Evolutionary conservation across 1,140 invertebrate genomes (phyloP), one percentile per base, ranked within the genome.

Genomic region (Orius insidiosus): DNA sequence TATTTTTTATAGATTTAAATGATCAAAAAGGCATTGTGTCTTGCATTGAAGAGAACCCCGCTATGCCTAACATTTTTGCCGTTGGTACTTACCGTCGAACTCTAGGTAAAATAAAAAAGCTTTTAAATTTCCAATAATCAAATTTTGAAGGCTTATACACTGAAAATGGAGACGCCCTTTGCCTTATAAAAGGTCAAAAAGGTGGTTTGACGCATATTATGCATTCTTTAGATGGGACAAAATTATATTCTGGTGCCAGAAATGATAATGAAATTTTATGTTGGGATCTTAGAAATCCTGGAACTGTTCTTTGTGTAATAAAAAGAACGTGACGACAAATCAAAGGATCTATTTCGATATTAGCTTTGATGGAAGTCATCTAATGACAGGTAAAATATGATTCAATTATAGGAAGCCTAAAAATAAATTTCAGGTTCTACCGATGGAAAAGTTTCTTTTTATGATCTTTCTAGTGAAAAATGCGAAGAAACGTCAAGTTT

Each of bases 291-390:
- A 68, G 92, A 52, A 85, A 88, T 67, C 80, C 80, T 51, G 79
- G 81, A 10, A 63, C 68, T 45, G 74, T 88, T 9, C 63, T 93
- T 8, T 74, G 71, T 30, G 11, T 61, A 72, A 75, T 3, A 10
- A 57, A 69, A 33, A 69, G 90, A 51, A 63, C 68, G 46, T 87
- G 0, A 65, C 75, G 19, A 95, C 89, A n/a, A 93, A 96, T 67
- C 93, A 97, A 65, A 74, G 85, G 53, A 82, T 96, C 55, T 82
- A 85, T 56, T 92, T 95, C 66, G 82, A 89, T 56, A 52, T 88
- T 33, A 80, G 71, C 2, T 53, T 61, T n/a, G 71, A 76, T 61
- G 73, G 72, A 9, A 69, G 66, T 48, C 78, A 77, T 62, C 63
- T 88, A 39, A 65, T 79, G 4, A 75, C 75, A 48, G 83, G 71